Conservation (phyloP, 1,140 invertebrate genomes). For the Drosophila hydei region DNA sequence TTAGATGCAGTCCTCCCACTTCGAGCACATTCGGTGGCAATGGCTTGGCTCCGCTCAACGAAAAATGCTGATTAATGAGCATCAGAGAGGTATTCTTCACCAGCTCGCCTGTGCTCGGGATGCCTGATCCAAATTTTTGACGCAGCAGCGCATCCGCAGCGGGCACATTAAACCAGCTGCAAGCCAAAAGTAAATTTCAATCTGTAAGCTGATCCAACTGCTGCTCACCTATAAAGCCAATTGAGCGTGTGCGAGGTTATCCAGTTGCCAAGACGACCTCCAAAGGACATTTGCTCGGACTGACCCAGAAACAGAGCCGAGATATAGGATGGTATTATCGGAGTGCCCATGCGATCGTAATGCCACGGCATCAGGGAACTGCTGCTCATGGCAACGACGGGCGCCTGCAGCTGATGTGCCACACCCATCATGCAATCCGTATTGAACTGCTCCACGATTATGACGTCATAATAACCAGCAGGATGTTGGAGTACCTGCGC, state of each 20-base stretch:
- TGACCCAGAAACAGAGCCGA: slow-evolving; percentile 85
- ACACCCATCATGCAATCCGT: slow-evolving; percentile 88
- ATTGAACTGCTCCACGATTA: slow-evolving; percentile 88
- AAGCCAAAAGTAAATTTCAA: too few species aligned
- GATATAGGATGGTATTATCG: slow-evolving; percentile 86
- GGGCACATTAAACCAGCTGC: slow-evolving; percentile 46
- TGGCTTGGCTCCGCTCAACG: slow-evolving; percentile 86
- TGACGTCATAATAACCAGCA: slow-evolving; percentile 86
- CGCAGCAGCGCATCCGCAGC: slow-evolving; percentile 56
- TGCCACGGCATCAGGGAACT: slow-evolving; percentile 86
- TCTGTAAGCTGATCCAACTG: background rate
- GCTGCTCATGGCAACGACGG: slow-evolving; percentile 86
- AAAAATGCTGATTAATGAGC: slow-evolving; percentile 87
- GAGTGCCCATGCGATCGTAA: slow-evolving; percentile 85
- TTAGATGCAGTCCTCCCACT: slow-evolving; percentile 88
- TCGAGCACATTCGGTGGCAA: slow-evolving; percentile 87
- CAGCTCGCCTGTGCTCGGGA: slow-evolving; percentile 86
- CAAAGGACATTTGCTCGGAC: slow-evolving; percentile 85
- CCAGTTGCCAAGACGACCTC: slow-evolving; percentile 83
- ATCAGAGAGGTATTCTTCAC: slow-evolving; percentile 86
- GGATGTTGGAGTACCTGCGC: slow-evolving; percentile 60
- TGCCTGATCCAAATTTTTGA: slow-evolving; percentile 83
- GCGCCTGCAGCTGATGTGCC: slow-evolving; percentile 86
- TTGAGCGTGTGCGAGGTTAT: slow-evolving; percentile 61
- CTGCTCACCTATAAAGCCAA: slow-evolving; percentile 65